Conservation (phyloP, 2,888 invertebrate genomes). For the Cenopis cana region DNA sequence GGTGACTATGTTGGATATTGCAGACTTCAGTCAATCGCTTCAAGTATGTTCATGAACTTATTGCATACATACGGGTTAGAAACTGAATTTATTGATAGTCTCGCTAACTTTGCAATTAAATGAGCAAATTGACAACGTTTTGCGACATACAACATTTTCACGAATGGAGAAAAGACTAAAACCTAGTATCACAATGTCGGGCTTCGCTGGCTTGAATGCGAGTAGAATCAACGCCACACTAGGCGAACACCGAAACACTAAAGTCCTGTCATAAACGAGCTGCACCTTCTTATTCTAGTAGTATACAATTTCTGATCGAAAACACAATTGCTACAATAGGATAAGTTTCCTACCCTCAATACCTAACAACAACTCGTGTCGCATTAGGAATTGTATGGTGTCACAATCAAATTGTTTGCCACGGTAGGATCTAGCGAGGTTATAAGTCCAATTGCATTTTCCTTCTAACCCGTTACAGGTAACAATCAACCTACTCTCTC, state of each 20-base stretch:
- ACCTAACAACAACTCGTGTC: slow-evolving; percentile 14
- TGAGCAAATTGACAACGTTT: slow-evolving; percentile 44
- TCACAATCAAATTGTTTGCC: slow-evolving; percentile 44
- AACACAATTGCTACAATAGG: slow-evolving; percentile 41
- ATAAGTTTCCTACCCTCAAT: slow-evolving; percentile 33
- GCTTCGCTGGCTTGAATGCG: slow-evolving; percentile 75
- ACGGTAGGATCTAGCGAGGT: slow-evolving; percentile 43
- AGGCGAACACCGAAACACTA: slow-evolving; percentile 49
- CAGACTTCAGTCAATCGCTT: slow-evolving; percentile 53
- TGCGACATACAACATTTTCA: slow-evolving; percentile 67
- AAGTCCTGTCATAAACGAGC: slow-evolving; percentile 38
- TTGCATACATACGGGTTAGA: background rate
- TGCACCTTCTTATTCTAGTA: slow-evolving; percentile 41
- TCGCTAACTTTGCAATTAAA: slow-evolving; percentile 44
- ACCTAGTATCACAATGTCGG: slow-evolving; percentile 85
- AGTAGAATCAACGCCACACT: slow-evolving; percentile 70
- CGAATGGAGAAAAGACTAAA: slow-evolving; percentile 82
- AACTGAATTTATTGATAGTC: slow-evolving; percentile 19
- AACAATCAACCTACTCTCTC: slow-evolving; percentile 25
- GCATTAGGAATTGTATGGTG: slow-evolving; percentile 20
- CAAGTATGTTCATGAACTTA: slow-evolving; percentile 51
- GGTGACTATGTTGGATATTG: slow-evolving; percentile 65
- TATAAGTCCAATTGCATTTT: slow-evolving; percentile 37
- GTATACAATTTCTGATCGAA: slow-evolving; percentile 39
- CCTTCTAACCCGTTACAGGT: slow-evolving; percentile 35